Conservation (phyloP, 2,888 invertebrate genomes). For the Caenorhabditis drosophilae region DNA sequence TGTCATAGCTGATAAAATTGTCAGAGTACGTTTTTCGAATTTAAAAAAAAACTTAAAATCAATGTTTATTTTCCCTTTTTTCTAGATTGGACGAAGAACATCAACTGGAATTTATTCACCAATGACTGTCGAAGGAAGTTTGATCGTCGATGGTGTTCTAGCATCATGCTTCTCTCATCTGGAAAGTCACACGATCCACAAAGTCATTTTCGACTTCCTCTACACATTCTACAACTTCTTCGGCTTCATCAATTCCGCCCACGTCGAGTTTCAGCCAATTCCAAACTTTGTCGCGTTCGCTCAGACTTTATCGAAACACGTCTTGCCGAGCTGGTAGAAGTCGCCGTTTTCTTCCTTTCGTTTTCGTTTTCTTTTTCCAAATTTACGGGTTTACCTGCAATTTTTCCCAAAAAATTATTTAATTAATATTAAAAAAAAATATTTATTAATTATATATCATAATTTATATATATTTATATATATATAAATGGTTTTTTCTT, state of each 20-base stretch:
- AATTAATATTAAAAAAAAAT: no score
- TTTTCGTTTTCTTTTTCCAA: conserved; percentile 6
- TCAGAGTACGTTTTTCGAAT: conserved; percentile 40
- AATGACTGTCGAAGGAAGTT: conserved; percentile 66
- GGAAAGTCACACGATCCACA: conserved; percentile 64
- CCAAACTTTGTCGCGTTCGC: conserved; percentile 59
- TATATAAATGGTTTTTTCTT: no score
- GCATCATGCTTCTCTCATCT: conserved; percentile 67
- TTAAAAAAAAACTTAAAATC: not conserved
- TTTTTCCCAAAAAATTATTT: no score
- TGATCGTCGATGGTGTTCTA: conserved; percentile 63
- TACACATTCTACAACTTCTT: conserved; percentile 56
- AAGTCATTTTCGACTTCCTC: conserved; percentile 63
- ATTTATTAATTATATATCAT: no score
- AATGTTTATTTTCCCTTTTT: not conserved
- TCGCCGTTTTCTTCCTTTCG: not conserved
- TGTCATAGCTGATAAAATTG: conserved; percentile 53
- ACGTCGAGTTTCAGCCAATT: conserved; percentile 39
- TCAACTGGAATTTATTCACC: conserved; percentile 67
- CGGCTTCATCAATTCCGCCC: conserved; percentile 34
- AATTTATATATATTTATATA: no score
- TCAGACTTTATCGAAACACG: conserved; percentile 58
- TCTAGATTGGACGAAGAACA: conserved; percentile 55
- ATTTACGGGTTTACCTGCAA: no score
- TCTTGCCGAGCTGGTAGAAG: conserved; percentile 57